phyloP scores from a whole-genome alignment of 1,140 invertebrate genomes.

The Drosophila subobscura region DNA sequence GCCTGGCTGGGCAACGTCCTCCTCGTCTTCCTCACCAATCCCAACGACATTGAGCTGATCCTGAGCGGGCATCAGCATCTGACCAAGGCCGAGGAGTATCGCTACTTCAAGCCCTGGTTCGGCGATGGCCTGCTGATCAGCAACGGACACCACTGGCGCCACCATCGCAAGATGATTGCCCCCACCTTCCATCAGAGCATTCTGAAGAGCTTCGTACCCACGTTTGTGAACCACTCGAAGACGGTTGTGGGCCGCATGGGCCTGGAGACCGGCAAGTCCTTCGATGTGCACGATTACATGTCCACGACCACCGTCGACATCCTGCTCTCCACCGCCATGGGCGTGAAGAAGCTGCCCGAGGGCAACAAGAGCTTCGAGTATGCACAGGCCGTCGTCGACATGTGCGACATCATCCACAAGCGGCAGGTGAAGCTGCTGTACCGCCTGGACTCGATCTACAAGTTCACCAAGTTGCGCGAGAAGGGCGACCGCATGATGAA shows the following conservation, averaged over 20 bases:
- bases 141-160: conserved; percentile 92
- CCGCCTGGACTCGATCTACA: conserved; percentile 86
- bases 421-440: conserved; percentile 87
- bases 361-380: conserved; percentile 88
- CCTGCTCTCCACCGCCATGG: conserved; percentile 91
- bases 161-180: conserved; percentile 94
- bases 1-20: conserved; percentile 88
- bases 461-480: conserved; percentile 85
- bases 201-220: conserved; percentile 92
- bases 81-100: conserved; percentile 91
- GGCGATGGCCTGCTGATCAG: conserved; percentile 94
- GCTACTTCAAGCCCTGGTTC: conserved; percentile 95
- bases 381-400: conserved; percentile 89
- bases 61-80: conserved; percentile 90
- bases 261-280: conserved; percentile 87
- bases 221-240: conserved; percentile 93
- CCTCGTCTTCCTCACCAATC: conserved; percentile 87
- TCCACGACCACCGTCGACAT: conserved; percentile 94
- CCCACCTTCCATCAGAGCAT: conserved; percentile 97
- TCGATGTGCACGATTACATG: conserved; percentile 93
- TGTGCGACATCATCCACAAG: conserved; percentile 89
- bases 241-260: conserved; percentile 88
- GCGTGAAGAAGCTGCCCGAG: conserved; percentile 87
- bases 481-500: conserved; percentile 86
- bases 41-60: conserved; percentile 89